Percentiles rank a stretch among this genome's conserved stretches.
Conservation (phyloP, 2,888 invertebrate species). For the Agrochola lota region DNA sequence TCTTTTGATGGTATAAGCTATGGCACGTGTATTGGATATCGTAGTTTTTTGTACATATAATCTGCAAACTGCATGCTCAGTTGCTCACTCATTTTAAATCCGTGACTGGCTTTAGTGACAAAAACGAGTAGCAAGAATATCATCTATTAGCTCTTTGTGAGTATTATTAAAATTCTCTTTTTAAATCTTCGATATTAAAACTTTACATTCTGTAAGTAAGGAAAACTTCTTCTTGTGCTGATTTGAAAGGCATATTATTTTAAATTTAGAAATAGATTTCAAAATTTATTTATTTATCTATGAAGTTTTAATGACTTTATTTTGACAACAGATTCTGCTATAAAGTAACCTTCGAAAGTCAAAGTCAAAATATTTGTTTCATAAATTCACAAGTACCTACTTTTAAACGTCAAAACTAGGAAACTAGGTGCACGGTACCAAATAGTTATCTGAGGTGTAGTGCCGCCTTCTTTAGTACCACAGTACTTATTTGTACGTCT, state of each 20-base stretch:
- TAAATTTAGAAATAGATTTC: no score
- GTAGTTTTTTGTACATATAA: neutral
- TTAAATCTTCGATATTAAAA: neutral
- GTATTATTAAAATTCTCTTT: neutral
- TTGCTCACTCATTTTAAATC: neutral
- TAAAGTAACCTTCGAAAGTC: no score
- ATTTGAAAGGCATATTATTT: no score
- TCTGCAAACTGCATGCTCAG: neutral
- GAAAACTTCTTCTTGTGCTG: no score
- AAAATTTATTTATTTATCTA: neutral
- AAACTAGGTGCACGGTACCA: neutral
- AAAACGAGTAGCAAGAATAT: neutral
- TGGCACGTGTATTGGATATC: neutral
- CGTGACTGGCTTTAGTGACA: neutral
- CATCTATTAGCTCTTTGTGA: neutral
- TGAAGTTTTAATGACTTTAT: neutral
- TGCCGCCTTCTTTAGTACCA: slow-evolving; percentile 4
- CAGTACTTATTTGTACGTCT: slow-evolving; percentile 2
- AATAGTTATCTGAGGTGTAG: neutral
- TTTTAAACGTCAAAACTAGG: neutral
- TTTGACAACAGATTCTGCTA: neutral
- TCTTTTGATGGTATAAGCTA: slow-evolving; percentile 1
- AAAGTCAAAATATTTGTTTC: neutral
- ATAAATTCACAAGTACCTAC: neutral
- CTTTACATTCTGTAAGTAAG: neutral